A percentile compares a stretch with the other conserved stretches of the same genome.
Evolutionary conservation across 2,113 vertebrate genomes (phyloP).

Genomic region (Ailuropoda melanoleuca): DNA sequence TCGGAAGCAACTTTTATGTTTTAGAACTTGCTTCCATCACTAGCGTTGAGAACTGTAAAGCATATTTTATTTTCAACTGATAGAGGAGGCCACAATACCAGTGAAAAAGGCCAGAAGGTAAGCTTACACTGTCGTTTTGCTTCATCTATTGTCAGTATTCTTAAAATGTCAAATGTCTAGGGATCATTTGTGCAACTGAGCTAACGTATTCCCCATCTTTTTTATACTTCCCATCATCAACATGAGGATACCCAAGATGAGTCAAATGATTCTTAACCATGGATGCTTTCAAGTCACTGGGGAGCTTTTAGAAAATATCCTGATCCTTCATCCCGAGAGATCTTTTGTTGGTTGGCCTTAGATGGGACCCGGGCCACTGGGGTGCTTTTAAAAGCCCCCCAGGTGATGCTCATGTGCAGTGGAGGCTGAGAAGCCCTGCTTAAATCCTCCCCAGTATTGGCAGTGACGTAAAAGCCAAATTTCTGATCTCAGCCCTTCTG

Average conservation of each 20-base stretch:
- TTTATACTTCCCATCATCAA: not conserved
- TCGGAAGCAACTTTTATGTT: not conserved
- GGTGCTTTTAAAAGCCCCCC: not conserved
- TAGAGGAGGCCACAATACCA: not conserved
- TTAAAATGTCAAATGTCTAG: not conserved
- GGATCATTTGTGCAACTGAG: not conserved
- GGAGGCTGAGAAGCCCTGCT: not conserved
- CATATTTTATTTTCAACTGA: not conserved
- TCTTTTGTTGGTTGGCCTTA: not conserved
- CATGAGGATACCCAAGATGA: not conserved
- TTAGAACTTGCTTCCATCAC: not conserved
- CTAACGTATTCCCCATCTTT: not conserved
- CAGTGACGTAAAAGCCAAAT: not conserved
- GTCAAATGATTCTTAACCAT: not conserved
- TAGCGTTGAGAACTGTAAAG: not conserved
- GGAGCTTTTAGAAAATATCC: not conserved
- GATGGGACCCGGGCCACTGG: not conserved
- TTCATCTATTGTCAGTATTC: not conserved
- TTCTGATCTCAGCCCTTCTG: not conserved
- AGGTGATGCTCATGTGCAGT: not conserved
- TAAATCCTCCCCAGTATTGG: not conserved
- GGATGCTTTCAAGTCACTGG: not conserved
- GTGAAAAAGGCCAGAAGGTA: not conserved
- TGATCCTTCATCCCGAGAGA: not conserved
- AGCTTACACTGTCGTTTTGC: not conserved